Evolutionary conservation across 2,797 vertebrate genomes (phyloP).

Genomic region (Myiotriccus ornatus): DNA sequence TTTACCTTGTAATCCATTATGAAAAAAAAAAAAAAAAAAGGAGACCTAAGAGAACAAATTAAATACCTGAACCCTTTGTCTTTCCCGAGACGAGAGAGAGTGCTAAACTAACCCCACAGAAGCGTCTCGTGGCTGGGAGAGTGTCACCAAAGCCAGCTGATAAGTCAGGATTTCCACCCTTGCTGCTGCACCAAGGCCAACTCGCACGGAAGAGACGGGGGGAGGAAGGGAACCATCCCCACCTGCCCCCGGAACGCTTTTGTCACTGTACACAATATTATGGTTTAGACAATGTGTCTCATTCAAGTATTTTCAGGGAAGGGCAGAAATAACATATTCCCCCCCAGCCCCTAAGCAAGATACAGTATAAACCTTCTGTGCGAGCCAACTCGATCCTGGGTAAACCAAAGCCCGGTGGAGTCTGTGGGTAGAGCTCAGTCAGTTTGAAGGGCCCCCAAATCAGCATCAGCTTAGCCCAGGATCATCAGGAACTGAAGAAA

Average conservation of each 20-base stretch:
- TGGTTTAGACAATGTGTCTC: conserved; percentile 75
- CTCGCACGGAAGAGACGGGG: neutral
- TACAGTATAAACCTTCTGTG: conserved; percentile 64
- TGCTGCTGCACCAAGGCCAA: neutral
- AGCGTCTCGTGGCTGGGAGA: neutral
- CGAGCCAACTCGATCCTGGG: neutral
- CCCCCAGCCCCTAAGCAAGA: conserved; percentile 71
- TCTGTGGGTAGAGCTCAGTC: neutral
- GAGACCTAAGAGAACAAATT: conserved; percentile 31
- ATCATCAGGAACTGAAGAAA: neutral
- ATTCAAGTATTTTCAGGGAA: conserved; percentile 83
- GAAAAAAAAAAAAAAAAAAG: neutral
- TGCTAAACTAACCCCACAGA: neutral
- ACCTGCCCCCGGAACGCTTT: conserved; percentile 33
- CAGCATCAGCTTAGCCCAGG: neutral
- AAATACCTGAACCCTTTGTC: conserved; percentile 61
- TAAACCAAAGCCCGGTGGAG: neutral
- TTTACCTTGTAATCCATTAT: conserved; percentile 72
- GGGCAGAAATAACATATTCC: conserved; percentile 77
- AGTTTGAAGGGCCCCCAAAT: neutral
- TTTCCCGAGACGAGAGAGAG: conserved; percentile 41
- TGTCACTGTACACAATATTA: conserved; percentile 68
- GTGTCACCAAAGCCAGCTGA: neutral
- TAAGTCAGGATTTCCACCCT: neutral
- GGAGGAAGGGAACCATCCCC: conserved; percentile 4